Conservation (phyloP, 2,888 invertebrate species). For the Orgyia antiqua region DNA sequence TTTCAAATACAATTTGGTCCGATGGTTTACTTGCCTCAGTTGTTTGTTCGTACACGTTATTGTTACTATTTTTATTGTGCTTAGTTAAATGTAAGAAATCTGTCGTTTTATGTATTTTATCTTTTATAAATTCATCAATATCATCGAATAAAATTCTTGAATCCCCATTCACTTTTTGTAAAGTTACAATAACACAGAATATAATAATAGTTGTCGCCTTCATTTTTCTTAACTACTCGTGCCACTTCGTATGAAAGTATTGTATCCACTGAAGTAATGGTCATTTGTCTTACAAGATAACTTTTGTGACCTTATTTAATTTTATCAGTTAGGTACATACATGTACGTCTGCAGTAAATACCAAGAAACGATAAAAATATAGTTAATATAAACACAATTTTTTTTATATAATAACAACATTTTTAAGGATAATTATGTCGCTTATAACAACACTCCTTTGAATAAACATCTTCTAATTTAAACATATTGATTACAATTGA, state of each 20-base stretch:
- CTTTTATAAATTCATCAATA: constrained; percentile 8
- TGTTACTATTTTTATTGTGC: constrained; percentile 9
- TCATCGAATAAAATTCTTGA: constrained; percentile 32
- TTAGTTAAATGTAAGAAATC: constrained; percentile 23
- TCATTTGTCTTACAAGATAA: constrained; percentile 28
- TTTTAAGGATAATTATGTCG: too few relatives aligned
- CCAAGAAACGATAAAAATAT: constrained; percentile 29
- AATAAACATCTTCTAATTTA: too few relatives aligned
- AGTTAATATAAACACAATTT: neutral
- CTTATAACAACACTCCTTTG: too few relatives aligned
- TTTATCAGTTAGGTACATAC: constrained; percentile 20
- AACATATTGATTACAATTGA: too few relatives aligned
- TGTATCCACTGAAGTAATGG: constrained; percentile 27
- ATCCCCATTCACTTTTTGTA: constrained; percentile 29
- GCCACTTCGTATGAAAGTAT: constrained; percentile 22
- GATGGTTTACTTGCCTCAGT: neutral
- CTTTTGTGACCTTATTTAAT: constrained; percentile 31
- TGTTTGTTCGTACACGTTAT: neutral
- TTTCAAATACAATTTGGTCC: too few relatives aligned
- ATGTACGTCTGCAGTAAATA: constrained; percentile 14
- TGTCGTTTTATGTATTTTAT: neutral
- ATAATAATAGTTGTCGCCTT: constrained; percentile 30
- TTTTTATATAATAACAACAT: too few relatives aligned
- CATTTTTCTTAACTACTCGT: constrained; percentile 29
- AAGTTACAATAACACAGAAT: constrained; percentile 29